Percentiles rank a stretch among this genome's conserved stretches.
phyloP scores from a whole-genome alignment of 23 tunicate species.

The Halocynthia aurantium region DNA sequence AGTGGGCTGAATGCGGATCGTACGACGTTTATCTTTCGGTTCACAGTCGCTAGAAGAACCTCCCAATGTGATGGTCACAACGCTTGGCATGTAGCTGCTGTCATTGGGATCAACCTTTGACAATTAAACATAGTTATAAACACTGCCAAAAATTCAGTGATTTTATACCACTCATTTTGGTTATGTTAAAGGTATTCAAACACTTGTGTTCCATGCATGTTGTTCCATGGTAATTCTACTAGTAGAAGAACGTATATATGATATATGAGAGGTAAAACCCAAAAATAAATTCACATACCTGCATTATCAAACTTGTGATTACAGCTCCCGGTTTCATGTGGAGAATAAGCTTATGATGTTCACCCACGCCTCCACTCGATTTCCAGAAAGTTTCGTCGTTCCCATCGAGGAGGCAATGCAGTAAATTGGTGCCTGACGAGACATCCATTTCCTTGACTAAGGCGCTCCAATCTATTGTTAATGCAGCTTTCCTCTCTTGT shows the following conservation, averaged over 20 bases:
- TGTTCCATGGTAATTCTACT: neutral
- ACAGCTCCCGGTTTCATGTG: constrained; percentile 40
- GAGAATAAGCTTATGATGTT: constrained; percentile 27
- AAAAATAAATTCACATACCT: constrained; percentile 21
- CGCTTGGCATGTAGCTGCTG: constrained; percentile 52
- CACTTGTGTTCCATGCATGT: neutral
- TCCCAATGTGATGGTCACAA: constrained; percentile 34
- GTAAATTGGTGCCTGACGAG: constrained; percentile 27
- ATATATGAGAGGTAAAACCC: neutral
- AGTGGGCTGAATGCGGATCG: constrained; percentile 43
- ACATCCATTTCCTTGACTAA: constrained; percentile 20
- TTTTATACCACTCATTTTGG: neutral
- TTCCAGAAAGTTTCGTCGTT: constrained; percentile 45
- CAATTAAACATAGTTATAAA: neutral
- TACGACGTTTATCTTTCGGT: constrained; percentile 9
- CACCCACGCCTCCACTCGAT: constrained; percentile 22
- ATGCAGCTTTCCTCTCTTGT: no score
- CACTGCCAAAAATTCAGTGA: no score
- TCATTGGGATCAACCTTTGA: constrained; percentile 49
- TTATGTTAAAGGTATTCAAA: neutral
- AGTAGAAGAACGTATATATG: neutral
- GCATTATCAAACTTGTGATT: constrained; percentile 33
- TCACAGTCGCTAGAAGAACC: constrained; percentile 10
- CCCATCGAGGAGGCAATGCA: constrained; percentile 28
- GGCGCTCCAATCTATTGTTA: constrained; percentile 7